Evolutionary conservation across 2,797 vertebrate genomes (phyloP).

Genomic region (Labeo calbasu): DNA sequence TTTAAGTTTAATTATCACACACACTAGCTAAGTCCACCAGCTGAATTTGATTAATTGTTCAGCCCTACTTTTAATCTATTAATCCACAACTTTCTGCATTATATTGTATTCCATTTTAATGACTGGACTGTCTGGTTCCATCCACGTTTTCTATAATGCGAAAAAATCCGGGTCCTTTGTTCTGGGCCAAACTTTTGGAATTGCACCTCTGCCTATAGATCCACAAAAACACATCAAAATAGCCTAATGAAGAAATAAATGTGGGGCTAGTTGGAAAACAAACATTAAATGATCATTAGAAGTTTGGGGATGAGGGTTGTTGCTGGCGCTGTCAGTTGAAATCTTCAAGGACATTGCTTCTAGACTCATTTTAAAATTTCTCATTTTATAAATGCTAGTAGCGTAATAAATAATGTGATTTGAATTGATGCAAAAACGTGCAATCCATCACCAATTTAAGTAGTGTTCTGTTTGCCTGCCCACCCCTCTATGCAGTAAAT

Average conservation of each 20-base stretch:
- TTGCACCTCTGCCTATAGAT: background rate
- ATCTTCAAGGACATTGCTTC: background rate
- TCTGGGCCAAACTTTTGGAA: background rate
- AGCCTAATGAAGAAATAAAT: background rate
- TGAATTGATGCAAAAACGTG: slow-evolving; percentile 3
- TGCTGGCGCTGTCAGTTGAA: slow-evolving; percentile 6
- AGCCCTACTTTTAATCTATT: background rate
- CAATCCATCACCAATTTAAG: slow-evolving; percentile 17
- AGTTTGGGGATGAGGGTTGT: background rate
- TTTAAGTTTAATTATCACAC: background rate
- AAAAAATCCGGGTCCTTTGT: background rate
- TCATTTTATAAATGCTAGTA: slow-evolving; percentile 5
- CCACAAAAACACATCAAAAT: background rate
- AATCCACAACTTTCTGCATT: background rate
- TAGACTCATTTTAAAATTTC: background rate
- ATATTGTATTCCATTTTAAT: background rate
- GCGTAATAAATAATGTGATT: slow-evolving; percentile 4
- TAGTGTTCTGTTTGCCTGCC: slow-evolving; percentile 13
- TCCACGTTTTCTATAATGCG: background rate
- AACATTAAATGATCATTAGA: background rate
- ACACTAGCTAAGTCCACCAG: background rate
- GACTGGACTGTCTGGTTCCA: background rate
- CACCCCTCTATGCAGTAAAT: slow-evolving; percentile 33
- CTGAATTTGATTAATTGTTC: background rate
- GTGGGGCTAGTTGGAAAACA: background rate